phyloP scores from a whole-genome alignment of 1,140 invertebrate genomes.

The Halictus rubicundus region DNA sequence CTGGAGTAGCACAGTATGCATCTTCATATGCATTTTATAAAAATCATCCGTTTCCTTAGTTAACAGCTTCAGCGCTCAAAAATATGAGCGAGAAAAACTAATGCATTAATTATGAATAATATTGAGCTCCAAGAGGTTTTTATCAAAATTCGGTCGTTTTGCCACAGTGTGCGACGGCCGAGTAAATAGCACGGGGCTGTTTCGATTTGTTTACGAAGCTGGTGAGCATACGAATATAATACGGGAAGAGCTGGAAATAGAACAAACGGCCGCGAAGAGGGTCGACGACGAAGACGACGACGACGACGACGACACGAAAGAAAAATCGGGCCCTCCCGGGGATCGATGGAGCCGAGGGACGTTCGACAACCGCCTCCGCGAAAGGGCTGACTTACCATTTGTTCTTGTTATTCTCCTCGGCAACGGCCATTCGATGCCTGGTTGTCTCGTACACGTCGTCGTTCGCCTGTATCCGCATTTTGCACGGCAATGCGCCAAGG shows the following conservation, averaged over 20 bases:
- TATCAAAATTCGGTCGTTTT: too few species aligned
- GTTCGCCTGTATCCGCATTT: constrained; percentile 94
- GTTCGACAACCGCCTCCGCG: constrained; percentile 4
- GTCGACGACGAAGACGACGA: too few species aligned
- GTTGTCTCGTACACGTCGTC: constrained; percentile 97
- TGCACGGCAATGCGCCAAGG: constrained; percentile 90
- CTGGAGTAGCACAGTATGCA: too few species aligned
- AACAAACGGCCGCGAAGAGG: not conserved
- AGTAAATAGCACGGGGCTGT: not conserved
- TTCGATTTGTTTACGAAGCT: constrained; percentile 10
- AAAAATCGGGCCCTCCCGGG: constrained; percentile 8
- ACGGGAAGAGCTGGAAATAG: constrained; percentile 7
- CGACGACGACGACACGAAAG: not conserved
- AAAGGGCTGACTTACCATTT: constrained; percentile 86
- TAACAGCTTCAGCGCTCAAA: too few species aligned
- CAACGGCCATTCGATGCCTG: constrained; percentile 92
- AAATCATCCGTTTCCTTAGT: too few species aligned
- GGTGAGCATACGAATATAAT: not conserved
- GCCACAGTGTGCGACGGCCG: too few species aligned
- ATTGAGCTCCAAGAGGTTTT: too few species aligned
- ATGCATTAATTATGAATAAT: too few species aligned
- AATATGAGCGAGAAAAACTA: too few species aligned
- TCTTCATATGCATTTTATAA: too few species aligned
- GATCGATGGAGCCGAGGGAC: constrained; percentile 17
- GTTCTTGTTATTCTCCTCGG: constrained; percentile 94